Evolutionary conservation across 2,888 invertebrate species (phyloP).

Genomic region (Timema cristinae): DNA sequence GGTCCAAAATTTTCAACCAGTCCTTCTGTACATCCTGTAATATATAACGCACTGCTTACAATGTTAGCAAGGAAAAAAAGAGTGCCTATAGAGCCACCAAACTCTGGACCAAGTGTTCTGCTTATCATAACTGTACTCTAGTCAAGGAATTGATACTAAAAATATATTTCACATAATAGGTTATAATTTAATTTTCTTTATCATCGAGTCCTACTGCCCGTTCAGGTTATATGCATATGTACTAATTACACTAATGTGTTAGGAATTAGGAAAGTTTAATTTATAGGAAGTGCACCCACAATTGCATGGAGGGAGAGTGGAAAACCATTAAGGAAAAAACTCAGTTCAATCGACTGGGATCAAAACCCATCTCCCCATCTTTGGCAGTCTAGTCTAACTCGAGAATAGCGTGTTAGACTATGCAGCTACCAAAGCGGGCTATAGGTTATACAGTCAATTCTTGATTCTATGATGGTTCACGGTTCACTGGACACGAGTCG

Average conservation of each 20-base stretch:
- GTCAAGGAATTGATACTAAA: slow-evolving; percentile 19
- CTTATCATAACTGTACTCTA: slow-evolving; percentile 89
- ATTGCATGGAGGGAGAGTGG: too few species aligned
- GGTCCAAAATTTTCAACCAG: slow-evolving; percentile 82
- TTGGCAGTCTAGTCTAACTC: background rate
- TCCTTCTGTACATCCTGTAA: slow-evolving; percentile 95
- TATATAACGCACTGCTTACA: slow-evolving; percentile 93
- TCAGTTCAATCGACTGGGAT: too few species aligned
- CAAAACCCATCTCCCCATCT: too few species aligned
- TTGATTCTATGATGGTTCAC: background rate
- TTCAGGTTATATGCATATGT: too few species aligned
- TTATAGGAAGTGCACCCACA: too few species aligned
- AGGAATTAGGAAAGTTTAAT: too few species aligned
- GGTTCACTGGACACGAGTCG: background rate
- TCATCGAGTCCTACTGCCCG: too few species aligned
- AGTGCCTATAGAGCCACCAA: slow-evolving; percentile 97
- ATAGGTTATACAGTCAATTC: background rate
- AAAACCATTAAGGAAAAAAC: too few species aligned
- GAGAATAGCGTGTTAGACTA: background rate
- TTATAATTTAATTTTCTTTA: slow-evolving; percentile 1
- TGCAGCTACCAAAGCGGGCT: too few species aligned
- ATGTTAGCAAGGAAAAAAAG: slow-evolving; percentile 98
- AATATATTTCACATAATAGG: background rate
- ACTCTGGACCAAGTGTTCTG: slow-evolving; percentile 95
- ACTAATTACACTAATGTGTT: too few species aligned